phyloP scores from a whole-genome alignment of 2,797 vertebrate species.

The Sphaeramia orbicularis region DNA sequence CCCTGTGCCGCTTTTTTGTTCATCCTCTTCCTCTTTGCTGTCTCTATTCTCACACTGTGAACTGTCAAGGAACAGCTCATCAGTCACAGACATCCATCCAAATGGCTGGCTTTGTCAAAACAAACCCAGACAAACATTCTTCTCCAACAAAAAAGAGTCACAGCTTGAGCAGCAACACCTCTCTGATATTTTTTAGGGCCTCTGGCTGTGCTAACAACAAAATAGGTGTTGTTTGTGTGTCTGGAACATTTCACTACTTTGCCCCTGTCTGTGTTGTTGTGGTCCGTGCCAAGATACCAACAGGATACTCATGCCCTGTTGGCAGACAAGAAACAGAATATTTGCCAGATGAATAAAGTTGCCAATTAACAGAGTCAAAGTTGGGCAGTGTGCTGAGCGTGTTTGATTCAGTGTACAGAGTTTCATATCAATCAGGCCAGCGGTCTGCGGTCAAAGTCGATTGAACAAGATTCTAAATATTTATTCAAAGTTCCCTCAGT shows the following conservation, averaged over 20 bases:
- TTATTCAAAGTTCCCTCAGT: neutral
- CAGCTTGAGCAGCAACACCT: constrained; percentile 68
- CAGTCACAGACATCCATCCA: constrained; percentile 64
- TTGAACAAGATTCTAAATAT: constrained; percentile 22
- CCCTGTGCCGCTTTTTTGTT: neutral
- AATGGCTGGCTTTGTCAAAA: constrained; percentile 69
- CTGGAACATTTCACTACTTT: constrained; percentile 65
- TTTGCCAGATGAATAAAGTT: constrained; percentile 61
- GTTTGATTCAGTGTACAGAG: constrained; percentile 10
- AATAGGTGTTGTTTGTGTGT: constrained; percentile 73
- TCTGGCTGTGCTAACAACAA: constrained; percentile 70
- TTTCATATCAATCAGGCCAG: constrained; percentile 42
- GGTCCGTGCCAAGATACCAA: constrained; percentile 55
- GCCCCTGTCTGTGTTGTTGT: constrained; percentile 52
- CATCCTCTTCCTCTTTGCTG: constrained; percentile 14
- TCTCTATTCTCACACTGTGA: constrained; percentile 47
- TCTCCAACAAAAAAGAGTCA: constrained; percentile 47
- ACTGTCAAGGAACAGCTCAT: constrained; percentile 66
- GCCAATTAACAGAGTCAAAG: constrained; percentile 67
- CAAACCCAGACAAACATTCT: constrained; percentile 60
- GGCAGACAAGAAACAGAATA: constrained; percentile 50
- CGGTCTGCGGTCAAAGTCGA: constrained; percentile 14
- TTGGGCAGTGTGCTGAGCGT: constrained; percentile 35
- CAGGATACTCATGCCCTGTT: constrained; percentile 53
- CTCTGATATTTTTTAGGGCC: constrained; percentile 61